Conservation (phyloP, 2,888 invertebrate species). For the Zootermopsis nevadensis region DNA sequence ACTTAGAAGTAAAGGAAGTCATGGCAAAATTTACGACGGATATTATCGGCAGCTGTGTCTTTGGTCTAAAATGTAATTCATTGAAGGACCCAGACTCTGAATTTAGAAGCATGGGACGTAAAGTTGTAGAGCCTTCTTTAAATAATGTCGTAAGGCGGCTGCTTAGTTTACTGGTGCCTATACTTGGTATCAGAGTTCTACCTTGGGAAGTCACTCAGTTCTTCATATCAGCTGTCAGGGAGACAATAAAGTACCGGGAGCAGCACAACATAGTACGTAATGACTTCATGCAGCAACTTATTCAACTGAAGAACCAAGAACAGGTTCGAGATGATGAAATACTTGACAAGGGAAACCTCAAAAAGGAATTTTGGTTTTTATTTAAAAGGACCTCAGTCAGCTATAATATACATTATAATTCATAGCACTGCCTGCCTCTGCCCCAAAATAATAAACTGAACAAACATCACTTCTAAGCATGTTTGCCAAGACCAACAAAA, state of each 20-base stretch:
- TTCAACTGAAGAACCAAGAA: constrained; percentile 65
- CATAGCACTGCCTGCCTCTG: too few species aligned
- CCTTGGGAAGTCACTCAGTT: constrained; percentile 60
- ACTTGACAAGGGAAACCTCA: too few species aligned
- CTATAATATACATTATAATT: too few species aligned
- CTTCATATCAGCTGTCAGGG: constrained; percentile 59
- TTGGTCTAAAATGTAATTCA: constrained; percentile 65
- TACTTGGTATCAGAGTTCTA: background rate
- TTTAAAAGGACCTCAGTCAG: too few species aligned
- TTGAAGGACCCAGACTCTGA: constrained; percentile 61
- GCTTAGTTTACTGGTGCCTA: constrained; percentile 44
- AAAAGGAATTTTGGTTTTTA: too few species aligned
- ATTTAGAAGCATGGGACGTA: constrained; percentile 61
- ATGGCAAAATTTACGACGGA: constrained; percentile 65
- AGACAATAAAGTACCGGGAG: constrained; percentile 56
- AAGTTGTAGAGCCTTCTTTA: constrained; percentile 59
- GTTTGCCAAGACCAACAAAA: too few species aligned
- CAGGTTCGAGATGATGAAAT: constrained; percentile 57
- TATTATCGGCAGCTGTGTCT: constrained; percentile 65
- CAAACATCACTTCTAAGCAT: too few species aligned
- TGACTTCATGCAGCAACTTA: constrained; percentile 69
- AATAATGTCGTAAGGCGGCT: constrained; percentile 58
- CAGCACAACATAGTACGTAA: constrained; percentile 55
- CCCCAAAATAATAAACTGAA: too few species aligned
- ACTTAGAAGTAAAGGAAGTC: constrained; percentile 61